Conservation (phyloP, 2,113 vertebrate species). For the Zosterops lateralis region DNA sequence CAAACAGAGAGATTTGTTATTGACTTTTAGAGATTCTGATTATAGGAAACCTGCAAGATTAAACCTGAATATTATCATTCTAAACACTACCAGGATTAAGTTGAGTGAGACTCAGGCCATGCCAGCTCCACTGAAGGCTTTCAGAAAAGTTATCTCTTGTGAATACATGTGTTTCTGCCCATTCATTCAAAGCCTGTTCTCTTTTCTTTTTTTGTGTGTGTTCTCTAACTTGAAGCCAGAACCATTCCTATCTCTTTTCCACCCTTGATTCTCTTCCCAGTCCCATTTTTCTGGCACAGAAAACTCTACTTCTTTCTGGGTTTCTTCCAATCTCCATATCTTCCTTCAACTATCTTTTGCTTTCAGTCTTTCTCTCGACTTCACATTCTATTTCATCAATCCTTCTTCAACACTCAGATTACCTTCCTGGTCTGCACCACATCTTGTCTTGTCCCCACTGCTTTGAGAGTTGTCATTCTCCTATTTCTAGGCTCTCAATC, state of each 20-base stretch:
- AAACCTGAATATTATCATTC: neutral
- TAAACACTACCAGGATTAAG: neutral
- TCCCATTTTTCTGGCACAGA: neutral
- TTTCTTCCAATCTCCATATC: neutral
- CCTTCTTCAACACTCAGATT: neutral
- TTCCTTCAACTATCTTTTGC: neutral
- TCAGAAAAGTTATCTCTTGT: neutral
- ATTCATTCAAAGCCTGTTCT: neutral
- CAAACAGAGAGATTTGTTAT: constrained; percentile 18
- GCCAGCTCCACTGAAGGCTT: neutral
- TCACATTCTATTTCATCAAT: neutral
- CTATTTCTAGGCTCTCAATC: neutral
- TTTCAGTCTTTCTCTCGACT: neutral
- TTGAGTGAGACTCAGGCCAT: neutral
- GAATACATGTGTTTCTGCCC: neutral
- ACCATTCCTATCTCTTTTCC: neutral
- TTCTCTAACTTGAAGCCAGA: neutral
- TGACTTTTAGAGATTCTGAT: neutral
- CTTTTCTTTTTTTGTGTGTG: neutral
- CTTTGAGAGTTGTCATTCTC: neutral
- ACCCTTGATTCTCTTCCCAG: neutral
- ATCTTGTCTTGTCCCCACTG: neutral
- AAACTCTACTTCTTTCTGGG: neutral
- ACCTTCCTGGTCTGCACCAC: neutral
- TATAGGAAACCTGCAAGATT: neutral